Conservation (phyloP, 2,797 vertebrate species). For the Coreius guichenoti region DNA sequence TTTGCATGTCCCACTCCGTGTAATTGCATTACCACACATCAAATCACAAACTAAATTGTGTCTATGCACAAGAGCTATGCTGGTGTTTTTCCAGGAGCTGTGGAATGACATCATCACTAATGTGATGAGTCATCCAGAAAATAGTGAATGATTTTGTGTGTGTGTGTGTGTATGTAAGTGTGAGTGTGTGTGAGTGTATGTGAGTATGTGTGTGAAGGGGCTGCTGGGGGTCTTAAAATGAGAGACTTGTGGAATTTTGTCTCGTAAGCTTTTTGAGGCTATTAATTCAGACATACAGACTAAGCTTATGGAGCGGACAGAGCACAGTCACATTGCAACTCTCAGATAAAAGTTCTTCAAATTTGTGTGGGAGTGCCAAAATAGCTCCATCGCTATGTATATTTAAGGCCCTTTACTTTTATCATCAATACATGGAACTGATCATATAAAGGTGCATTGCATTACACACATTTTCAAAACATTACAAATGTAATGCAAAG, state of each 20-base stretch:
- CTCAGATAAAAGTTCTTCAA: neutral
- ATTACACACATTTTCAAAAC: conserved; percentile 18
- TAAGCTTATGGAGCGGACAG: conserved; percentile 36
- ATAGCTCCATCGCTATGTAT: neutral
- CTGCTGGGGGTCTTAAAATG: conserved; percentile 45
- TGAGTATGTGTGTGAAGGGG: neutral
- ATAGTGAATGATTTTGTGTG: conserved; percentile 45
- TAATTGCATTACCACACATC: conserved; percentile 45
- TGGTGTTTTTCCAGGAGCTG: conserved; percentile 53
- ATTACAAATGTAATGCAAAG: neutral
- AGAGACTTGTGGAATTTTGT: conserved; percentile 31
- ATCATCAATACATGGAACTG: neutral
- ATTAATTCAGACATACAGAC: conserved; percentile 35
- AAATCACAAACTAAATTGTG: conserved; percentile 39
- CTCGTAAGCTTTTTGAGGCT: conserved; percentile 22
- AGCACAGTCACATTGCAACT: neutral
- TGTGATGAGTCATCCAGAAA: conserved; percentile 61
- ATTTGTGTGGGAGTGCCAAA: neutral
- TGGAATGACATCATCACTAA: conserved; percentile 55
- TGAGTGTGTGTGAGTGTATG: neutral
- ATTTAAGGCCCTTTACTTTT: neutral
- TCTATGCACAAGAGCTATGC: conserved; percentile 46
- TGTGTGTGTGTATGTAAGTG: conserved; percentile 1
- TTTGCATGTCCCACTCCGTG: conserved; percentile 9
- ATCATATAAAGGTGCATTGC: neutral